These are phyloP conservation scores for Syngnathus rostellatus DNA, from an alignment of 2,797 vertebrate species.

Conservation along the genomic window DNA sequence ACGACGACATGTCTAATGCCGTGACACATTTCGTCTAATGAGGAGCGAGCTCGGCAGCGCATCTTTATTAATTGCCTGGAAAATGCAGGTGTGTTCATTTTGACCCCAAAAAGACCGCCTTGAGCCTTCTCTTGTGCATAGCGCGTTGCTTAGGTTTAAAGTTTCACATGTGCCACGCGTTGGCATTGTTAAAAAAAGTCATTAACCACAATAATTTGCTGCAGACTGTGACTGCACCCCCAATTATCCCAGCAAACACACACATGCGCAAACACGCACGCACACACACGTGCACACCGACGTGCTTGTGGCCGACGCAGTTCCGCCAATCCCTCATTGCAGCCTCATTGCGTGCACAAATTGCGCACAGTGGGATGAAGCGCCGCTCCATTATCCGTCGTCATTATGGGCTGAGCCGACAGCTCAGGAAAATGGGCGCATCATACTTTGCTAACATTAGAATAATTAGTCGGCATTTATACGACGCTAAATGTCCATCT, in stretches of 20 bases:
- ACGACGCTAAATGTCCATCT: neutral
- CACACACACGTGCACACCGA: neutral
- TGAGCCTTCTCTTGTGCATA: neutral
- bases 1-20: slow-evolving; percentile 1
- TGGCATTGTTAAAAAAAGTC: slow-evolving; percentile 1
- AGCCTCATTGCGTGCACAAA: slow-evolving; percentile 5
- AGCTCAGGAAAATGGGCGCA: slow-evolving; percentile 4
- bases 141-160: neutral
- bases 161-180: neutral
- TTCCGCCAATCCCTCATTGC: slow-evolving; percentile 4
- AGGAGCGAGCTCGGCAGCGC: neutral
- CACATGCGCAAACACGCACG: neutral
- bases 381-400: slow-evolving; percentile 4
- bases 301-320: neutral
- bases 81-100: neutral
- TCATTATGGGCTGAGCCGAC: slow-evolving; percentile 7
- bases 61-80: slow-evolving; percentile 8
- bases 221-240: neutral
- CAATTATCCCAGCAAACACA: neutral
- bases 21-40: neutral
- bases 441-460: slow-evolving; percentile 9
- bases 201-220: neutral
- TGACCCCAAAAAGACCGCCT: neutral
- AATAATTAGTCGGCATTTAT: slow-evolving; percentile 6
- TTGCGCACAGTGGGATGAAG: slow-evolving; percentile 3